Conservation (phyloP, 2,113 vertebrate species). For the Cricetomys ansorgei region DNA sequence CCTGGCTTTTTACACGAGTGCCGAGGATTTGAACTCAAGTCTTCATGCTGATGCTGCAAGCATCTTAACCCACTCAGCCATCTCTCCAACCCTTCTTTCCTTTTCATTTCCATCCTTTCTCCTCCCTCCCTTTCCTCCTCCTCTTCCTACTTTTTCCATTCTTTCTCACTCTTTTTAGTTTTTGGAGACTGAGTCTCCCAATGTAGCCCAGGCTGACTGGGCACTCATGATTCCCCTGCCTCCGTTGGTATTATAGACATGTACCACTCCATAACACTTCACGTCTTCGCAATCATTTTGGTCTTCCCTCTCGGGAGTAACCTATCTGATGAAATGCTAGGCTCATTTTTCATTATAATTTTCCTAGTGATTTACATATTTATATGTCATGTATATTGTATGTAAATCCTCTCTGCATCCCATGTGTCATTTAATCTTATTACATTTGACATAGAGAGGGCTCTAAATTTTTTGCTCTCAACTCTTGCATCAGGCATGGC, state of each 20-base stretch:
- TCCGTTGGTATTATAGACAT: not conserved
- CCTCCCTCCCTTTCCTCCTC: too few species aligned
- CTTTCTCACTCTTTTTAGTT: not conserved
- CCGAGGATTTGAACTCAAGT: not conserved
- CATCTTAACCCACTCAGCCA: too few species aligned
- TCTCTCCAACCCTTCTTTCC: not conserved
- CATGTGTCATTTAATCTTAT: slow-evolving; percentile 6
- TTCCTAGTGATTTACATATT: not conserved
- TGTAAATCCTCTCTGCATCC: not conserved
- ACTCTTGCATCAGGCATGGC: not conserved
- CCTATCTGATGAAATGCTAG: not conserved
- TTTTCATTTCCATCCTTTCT: not conserved
- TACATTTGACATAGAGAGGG: not conserved
- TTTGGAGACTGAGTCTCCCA: not conserved
- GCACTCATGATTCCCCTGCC: not conserved
- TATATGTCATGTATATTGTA: not conserved
- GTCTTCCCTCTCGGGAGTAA: not conserved
- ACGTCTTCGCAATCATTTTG: slow-evolving; percentile 2
- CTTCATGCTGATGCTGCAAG: not conserved
- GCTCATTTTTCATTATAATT: not conserved
- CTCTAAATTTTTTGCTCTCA: not conserved
- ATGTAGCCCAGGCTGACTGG: too few species aligned
- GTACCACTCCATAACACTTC: not conserved
- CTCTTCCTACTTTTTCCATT: not conserved
- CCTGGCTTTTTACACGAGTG: not conserved